phyloP scores from a whole-genome alignment of 2,797 vertebrate species.

The Danio jaintianensis region DNA sequence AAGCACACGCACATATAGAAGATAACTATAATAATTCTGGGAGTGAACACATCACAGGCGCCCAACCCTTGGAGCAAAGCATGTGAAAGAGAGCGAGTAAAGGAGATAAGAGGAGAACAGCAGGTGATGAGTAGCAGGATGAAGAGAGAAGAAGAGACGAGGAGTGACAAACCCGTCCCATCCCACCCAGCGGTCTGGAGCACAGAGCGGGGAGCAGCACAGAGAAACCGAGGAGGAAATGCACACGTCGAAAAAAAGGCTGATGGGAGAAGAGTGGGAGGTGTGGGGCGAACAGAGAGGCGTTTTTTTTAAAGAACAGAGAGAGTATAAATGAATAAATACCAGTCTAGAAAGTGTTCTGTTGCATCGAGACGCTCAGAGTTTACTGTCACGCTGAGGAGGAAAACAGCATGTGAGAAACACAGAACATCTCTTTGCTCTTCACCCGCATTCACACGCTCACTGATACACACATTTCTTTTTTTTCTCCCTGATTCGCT shows the following conservation, averaged over 20 bases:
- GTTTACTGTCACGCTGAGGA: conserved; percentile 87
- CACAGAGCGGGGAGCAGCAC: conserved; percentile 29
- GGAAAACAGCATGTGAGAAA: conserved; percentile 84
- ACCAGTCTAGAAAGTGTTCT: conserved; percentile 86
- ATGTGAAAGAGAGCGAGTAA: conserved; percentile 39
- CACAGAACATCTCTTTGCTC: conserved; percentile 63
- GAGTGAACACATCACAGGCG: conserved; percentile 39
- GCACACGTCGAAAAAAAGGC: conserved; percentile 38
- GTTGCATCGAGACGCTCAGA: conserved; percentile 83
- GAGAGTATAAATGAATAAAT: conserved; percentile 83
- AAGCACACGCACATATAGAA: conserved; percentile 25
- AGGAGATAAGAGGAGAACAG: conserved; percentile 39
- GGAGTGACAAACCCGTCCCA: conserved; percentile 26
- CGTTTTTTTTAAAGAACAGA: conserved; percentile 69
- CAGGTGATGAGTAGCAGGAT: conserved; percentile 38
- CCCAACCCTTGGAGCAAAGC: conserved; percentile 47
- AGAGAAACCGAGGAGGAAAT: conserved; percentile 29
- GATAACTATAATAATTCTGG: conserved; percentile 25
- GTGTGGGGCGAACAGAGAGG: conserved; percentile 64
- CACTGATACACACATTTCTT: conserved; percentile 7
- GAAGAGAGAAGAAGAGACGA: conserved; percentile 25
- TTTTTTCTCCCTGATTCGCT: not conserved
- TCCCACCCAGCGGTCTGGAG: conserved; percentile 40
- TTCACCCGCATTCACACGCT: conserved; percentile 38
- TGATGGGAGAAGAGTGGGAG: conserved; percentile 64